Base-by-base conservation (phyloP, 2,113 vertebrate genomes). In the Barnardius zonarius region DNA sequence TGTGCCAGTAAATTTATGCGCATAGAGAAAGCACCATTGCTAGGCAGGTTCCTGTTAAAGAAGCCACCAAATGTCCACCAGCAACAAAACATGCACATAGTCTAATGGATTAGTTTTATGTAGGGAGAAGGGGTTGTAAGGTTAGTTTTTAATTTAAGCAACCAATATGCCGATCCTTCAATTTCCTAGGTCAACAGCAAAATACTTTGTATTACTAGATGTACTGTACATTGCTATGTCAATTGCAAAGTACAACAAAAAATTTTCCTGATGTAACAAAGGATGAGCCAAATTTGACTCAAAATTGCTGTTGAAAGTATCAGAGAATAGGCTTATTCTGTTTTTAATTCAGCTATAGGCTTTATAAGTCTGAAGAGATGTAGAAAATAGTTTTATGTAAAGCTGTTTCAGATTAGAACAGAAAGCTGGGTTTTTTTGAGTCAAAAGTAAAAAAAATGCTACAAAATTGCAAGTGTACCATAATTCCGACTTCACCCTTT, bases 11-110 rank as follows among this genome's bases (percentile, higher is more conserved):
- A 84, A 43, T 24, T 86, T 63, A 22, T 31, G 10, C 7, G 17
- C 0, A 0, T 27, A 67, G 37, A 82, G 6, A 66, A 77, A 86
- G 28, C 49, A 41, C 15, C 33, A 84, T 0, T 4, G 9, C n/a
- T 54, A n/a, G 5, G 44, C 13, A 83, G 70, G 33, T 9, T 75
- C 33, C 46, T n/a, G 25, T 16, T n/a, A 68, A 82, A 78, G 35
- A 55, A 54, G 0, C 1, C 61, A 72, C 10, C 22, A 59, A 85
- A 79, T 73, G 37, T 39, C 43, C 25, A 74, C 25, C 14, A 54
- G 2, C 22, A 70, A 1, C 6, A 75, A 49, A 81, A 75, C 11
- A 35, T 1, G 17, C 11, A 69, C 19, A 10, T 5, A 2, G 23
- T 30, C 44, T 33, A 28, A 14, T 33, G 27, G 27, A 33, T 39